phyloP scores from a whole-genome alignment of 2,797 vertebrate species.

The Percopsis omiscomaycus region DNA sequence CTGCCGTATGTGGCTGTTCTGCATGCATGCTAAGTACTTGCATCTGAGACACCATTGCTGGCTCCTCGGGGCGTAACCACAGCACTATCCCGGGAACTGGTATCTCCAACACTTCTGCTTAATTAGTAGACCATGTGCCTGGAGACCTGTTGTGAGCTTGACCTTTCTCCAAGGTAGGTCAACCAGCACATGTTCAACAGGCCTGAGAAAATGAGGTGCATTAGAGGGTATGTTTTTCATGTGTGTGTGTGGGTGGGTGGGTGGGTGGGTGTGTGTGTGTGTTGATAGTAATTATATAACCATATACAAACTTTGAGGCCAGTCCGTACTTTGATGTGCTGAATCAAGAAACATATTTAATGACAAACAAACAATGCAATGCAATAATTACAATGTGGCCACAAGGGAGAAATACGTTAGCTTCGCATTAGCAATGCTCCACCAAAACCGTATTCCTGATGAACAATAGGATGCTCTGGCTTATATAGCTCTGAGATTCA shows the following conservation, averaged over 20 bases:
- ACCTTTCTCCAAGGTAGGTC: conserved; percentile 76
- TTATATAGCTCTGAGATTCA: too few species aligned
- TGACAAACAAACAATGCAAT: too few species aligned
- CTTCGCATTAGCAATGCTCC: too few species aligned
- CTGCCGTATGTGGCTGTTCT: conserved; percentile 29
- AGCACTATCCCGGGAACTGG: conserved; percentile 56
- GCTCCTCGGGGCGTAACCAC: conserved; percentile 53
- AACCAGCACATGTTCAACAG: conserved; percentile 66
- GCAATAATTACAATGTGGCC: too few species aligned
- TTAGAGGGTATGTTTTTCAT: conserved; percentile 47
- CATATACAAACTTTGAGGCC: too few species aligned
- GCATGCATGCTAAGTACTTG: conserved; percentile 52
- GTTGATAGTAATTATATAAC: background rate
- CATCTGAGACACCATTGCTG: conserved; percentile 62
- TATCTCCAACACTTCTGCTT: conserved; percentile 60
- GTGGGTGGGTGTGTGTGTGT: conserved; percentile 18
- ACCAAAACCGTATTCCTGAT: too few species aligned
- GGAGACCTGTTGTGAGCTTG: conserved; percentile 71
- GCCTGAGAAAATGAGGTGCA: conserved; percentile 63
- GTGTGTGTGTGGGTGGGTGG: conserved; percentile 6
- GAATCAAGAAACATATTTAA: too few species aligned
- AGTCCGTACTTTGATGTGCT: too few species aligned
- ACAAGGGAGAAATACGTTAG: too few species aligned
- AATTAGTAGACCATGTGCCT: conserved; percentile 71
- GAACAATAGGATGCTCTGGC: too few species aligned